Percentiles rank a stretch among this genome's conserved stretches.
Evolutionary conservation across 2,113 vertebrate genomes (phyloP).

Genomic region (Leptosomus discolor): DNA sequence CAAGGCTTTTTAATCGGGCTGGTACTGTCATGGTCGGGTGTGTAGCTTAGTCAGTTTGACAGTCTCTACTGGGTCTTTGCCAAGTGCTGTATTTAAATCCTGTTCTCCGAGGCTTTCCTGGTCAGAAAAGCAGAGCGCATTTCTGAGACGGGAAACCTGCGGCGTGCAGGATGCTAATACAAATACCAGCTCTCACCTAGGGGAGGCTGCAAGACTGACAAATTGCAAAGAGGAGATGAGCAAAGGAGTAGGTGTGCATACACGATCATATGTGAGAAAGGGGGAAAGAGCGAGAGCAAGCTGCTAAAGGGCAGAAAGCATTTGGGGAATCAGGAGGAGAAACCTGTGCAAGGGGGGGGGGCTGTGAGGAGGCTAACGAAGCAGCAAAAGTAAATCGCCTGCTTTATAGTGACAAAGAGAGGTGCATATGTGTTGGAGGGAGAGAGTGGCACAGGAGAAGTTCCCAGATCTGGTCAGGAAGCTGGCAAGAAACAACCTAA

Average conservation of each 20-base stretch:
- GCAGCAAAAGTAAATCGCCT: background rate
- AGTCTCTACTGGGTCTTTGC: background rate
- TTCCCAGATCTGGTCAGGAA: background rate
- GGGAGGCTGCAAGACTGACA: background rate
- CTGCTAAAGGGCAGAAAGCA: background rate
- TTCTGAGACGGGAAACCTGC: background rate
- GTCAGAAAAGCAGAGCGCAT: background rate
- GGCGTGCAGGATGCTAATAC: background rate
- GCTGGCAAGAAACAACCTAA: background rate
- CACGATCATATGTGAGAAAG: background rate
- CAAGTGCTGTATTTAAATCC: background rate
- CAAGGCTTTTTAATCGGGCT: background rate
- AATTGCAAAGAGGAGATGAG: background rate
- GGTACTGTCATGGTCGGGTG: background rate
- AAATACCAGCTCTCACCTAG: background rate
- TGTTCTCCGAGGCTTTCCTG: background rate
- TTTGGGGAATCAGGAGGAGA: background rate
- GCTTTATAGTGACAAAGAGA: background rate
- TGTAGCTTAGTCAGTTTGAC: background rate
- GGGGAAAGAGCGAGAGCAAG: background rate
- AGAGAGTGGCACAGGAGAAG: background rate
- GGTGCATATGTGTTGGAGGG: background rate
- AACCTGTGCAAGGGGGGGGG: background rate
- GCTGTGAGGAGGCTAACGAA: background rate
- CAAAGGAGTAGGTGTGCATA: background rate